Base-by-base conservation (phyloP, 1,140 invertebrate genomes). In the Aphelenchoides besseyi region DNA sequence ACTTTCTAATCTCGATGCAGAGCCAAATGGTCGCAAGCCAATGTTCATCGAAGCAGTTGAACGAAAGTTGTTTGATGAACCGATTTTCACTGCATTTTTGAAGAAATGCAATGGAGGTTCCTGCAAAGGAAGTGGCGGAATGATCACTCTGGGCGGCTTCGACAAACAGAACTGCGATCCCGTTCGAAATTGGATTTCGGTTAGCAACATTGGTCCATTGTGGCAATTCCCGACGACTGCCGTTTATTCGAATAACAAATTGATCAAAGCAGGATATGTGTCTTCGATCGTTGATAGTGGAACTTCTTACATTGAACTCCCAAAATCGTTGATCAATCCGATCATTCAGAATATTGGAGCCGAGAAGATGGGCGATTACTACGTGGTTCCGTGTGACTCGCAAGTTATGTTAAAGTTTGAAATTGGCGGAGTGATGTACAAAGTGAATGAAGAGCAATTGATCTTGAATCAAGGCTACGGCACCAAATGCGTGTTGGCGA, bases 41-140 rank as follows among this genome's bases (percentile, higher is more conserved):
- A 2, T 61, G n/a, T 61, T 61, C 30, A 61, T 61, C 30, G 16
- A 61, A 61, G 59, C n/a, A 36, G 26, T 29, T 2, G 30, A 61
- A n/a, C 16, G 28, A 36, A n/a, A 30, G n/a, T n/a, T 29, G n/a
- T 61, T 61, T 2, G 59, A 61, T 2, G 59, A 61, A 26, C 59
- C 59, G 0, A 61, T 61, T 36, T 61, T 61, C 59, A 61, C 59
- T n/a, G 59, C 59, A 1, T 61, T 18, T 36, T 36, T 61, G 16
- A 1, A 61, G 30, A 30, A 52, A n/a, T 52, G 48, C n/a, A 23
- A 16, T 48, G 12, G 41, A 16, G 41, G 12, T 48, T 48, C 23
- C 18, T 16, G 30, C 16, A 35, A 16, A 26, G 59, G 59, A 36
- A 61, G 16, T 61, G 59, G 59, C n/a, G 59, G 59, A n/a, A 16